Conservation (phyloP, 2,113 vertebrate genomes). For the Crotalus helleri region DNA sequence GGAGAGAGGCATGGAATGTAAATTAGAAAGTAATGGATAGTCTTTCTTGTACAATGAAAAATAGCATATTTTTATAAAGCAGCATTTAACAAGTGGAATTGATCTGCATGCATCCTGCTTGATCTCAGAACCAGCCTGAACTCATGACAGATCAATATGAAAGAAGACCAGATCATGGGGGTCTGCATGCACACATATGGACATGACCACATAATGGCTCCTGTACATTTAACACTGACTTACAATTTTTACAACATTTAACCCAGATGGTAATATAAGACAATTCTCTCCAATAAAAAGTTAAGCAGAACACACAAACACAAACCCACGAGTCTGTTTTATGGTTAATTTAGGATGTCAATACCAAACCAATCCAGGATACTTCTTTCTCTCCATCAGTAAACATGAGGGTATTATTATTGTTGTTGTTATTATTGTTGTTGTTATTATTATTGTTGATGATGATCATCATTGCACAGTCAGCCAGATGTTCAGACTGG, state of each 20-base stretch:
- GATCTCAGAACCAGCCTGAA: neutral
- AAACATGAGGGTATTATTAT: neutral
- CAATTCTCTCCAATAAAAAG: neutral
- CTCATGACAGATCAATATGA: neutral
- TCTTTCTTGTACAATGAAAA: neutral
- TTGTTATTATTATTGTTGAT: neutral
- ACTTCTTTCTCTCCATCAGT: neutral
- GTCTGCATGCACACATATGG: neutral
- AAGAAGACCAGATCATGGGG: neutral
- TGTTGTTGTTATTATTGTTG: neutral
- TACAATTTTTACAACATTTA: neutral
- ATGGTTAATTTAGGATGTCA: neutral
- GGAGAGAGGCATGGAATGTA: neutral
- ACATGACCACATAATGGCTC: neutral
- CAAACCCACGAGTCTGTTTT: neutral
- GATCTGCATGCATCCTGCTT: neutral
- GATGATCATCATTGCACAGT: too few species aligned
- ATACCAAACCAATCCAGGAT: neutral
- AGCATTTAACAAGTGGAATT: neutral
- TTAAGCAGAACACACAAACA: neutral
- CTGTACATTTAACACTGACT: neutral
- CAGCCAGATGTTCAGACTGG: too few species aligned
- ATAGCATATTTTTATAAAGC: neutral
- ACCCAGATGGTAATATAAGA: neutral
- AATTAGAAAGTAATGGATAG: neutral